These are phyloP conservation scores for Sycobia sp. DNA, from an alignment of 1,140 invertebrate species.

Conservation along the genomic window DNA sequence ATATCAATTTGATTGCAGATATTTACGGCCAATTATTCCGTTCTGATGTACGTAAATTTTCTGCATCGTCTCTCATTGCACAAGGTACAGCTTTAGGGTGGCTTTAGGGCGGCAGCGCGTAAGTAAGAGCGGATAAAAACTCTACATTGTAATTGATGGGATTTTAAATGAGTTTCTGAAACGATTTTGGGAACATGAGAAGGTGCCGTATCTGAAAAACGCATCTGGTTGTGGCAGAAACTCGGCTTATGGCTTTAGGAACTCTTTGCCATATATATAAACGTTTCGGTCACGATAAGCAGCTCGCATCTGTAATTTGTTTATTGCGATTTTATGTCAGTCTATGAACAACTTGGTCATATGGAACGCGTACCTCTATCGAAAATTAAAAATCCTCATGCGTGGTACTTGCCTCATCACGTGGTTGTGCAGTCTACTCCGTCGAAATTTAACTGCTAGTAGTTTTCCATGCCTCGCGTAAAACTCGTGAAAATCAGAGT, in stretches of 20 bases:
- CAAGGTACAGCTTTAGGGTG: slow-evolving; percentile 45
- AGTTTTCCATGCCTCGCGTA: no score
- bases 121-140: background rate
- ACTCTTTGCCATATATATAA: background rate
- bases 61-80: slow-evolving; percentile 32
- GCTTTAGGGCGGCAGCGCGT: slow-evolving; percentile 39
- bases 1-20: slow-evolving; percentile 30
- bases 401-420: no score
- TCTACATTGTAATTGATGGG: background rate
- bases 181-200: no score
- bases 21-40: slow-evolving; percentile 21
- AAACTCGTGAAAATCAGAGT: no score
- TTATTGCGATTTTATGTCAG: background rate
- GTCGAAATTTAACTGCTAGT: no score
- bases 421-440: no score
- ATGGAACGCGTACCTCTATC: background rate
- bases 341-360: background rate
- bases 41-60: slow-evolving; percentile 9
- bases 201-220: slow-evolving; percentile 1
- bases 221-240: slow-evolving; percentile 24
- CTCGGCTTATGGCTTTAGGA: background rate
- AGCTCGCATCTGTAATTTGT: background rate
- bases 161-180: no score
- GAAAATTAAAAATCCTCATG: background rate
- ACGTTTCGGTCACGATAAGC: background rate